Percentiles rank a stretch among this genome's conserved stretches.
phyloP scores from a whole-genome alignment of 2,113 vertebrate species.

The Struthidea cinerea region DNA sequence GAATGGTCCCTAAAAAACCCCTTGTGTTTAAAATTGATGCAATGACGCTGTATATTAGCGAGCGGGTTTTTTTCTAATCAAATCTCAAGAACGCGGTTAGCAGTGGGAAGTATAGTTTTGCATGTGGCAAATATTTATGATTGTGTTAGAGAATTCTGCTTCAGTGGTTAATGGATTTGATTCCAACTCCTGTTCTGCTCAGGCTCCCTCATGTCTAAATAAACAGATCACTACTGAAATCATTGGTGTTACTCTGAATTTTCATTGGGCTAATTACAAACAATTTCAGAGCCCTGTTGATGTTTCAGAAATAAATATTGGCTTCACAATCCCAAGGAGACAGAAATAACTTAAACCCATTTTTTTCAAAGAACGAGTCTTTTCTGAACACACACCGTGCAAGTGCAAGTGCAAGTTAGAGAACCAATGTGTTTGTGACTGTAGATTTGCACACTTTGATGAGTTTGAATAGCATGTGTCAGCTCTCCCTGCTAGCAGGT shows the following conservation, averaged over 20 bases:
- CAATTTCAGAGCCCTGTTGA: background rate
- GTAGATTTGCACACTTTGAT: background rate
- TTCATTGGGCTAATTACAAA: background rate
- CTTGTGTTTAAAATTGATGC: background rate
- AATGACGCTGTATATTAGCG: background rate
- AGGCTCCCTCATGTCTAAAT: background rate
- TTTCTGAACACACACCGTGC: rapidly evolving
- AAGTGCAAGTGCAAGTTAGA: background rate
- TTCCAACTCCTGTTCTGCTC: background rate
- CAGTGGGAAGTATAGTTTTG: background rate
- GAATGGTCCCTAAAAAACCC: background rate
- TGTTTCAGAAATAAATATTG: background rate
- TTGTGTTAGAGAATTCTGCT: background rate
- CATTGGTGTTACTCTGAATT: background rate
- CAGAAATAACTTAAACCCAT: background rate
- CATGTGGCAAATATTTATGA: background rate
- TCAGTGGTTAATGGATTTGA: background rate
- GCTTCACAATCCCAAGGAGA: background rate
- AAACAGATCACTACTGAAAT: background rate
- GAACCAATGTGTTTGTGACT: rapidly evolving
- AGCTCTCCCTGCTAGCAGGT: background rate
- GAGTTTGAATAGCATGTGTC: background rate
- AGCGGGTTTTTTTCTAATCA: background rate
- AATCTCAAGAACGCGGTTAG: background rate
- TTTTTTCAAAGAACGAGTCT: background rate